A percentile compares a stretch with the other conserved stretches of the same genome.
phyloP scores from a whole-genome alignment of 2,888 invertebrate species.

The Zootermopsis nevadensis region DNA sequence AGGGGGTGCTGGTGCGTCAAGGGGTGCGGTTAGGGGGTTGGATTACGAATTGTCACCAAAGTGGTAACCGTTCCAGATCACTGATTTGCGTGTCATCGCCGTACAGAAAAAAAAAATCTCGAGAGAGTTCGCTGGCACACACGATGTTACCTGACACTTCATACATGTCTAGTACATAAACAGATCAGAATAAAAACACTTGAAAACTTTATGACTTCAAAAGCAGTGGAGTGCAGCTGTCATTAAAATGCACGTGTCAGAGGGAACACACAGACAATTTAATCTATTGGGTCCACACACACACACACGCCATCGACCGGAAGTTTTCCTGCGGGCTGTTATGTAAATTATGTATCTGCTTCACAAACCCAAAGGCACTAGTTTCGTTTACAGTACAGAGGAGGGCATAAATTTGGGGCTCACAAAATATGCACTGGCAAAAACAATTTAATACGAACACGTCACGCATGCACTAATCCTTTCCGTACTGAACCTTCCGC shows the following conservation, averaged over 20 bases:
- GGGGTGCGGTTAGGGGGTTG: background rate
- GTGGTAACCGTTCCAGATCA: conserved; percentile 16
- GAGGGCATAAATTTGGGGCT: no score
- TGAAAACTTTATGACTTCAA: background rate
- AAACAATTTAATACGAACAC: no score
- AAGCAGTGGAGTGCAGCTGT: background rate
- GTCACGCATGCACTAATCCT: no score
- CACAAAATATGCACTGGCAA: no score
- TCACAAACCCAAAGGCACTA: no score
- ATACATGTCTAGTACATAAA: background rate
- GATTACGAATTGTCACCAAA: conserved; percentile 2
- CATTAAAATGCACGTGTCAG: background rate
- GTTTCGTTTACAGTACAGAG: no score
- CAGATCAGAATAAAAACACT: background rate
- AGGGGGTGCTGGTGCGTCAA: background rate
- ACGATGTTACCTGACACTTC: background rate
- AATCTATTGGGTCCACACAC: background rate
- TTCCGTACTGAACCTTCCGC: no score
- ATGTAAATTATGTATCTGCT: no score
- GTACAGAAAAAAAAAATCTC: background rate
- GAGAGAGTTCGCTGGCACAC: background rate
- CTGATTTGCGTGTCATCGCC: background rate
- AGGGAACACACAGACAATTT: background rate
- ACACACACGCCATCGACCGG: background rate
- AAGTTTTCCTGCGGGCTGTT: no score